Base-by-base conservation (phyloP, 2,888 invertebrate genomes). In the Lottia gigantea region DNA sequence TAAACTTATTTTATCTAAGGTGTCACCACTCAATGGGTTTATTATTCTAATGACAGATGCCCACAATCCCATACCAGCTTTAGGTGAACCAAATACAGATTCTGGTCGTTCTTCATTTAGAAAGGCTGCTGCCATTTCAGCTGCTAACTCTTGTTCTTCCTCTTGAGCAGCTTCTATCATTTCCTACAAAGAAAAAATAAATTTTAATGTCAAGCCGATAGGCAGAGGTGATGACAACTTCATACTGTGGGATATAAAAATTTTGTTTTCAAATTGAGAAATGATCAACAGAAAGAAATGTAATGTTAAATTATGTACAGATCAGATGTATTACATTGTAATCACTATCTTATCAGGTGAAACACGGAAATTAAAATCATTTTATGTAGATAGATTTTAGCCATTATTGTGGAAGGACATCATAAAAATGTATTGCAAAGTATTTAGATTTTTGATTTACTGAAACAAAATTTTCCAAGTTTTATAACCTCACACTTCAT, bases 61-160 rank as follows among this genome's bases (percentile, higher is more conserved):
- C 98, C 99, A 99, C 92, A 97, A 94, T 4, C 97, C 97, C 84
- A 90, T 92, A 89, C 80, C 98, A 19, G 98, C 98, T 90, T 98
- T 96, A 0, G 98, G 97, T 0, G 98, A 95, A 0, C 98, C 96
- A 89, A 98, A 99, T 0, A 94, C 91, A 83, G 94, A 94, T 90
- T 99, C 98, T 1, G 98, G 96, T 2, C 98, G 90, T 75, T 97
- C 94, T 88, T 98, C 98, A 70, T 95, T 95, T 1, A 99, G 91
- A 83, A 98, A 97, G 11, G 97, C 96, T 82, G 97, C 96, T 0
- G 98, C 98, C 94, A 99, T 96, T 91, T 99, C 97, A 79, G 94
- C 94, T 0, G 98, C 98, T 68, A 98, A 90, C 81, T 97, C 96
- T 76, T 95, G 94, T 86, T 99, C 98, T 78, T 97, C 97, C 63